Evolutionary conservation across 1,140 invertebrate genomes (phyloP), one percentile per base, ranked within the genome.

Genomic region (Trichonephila clavipes): DNA sequence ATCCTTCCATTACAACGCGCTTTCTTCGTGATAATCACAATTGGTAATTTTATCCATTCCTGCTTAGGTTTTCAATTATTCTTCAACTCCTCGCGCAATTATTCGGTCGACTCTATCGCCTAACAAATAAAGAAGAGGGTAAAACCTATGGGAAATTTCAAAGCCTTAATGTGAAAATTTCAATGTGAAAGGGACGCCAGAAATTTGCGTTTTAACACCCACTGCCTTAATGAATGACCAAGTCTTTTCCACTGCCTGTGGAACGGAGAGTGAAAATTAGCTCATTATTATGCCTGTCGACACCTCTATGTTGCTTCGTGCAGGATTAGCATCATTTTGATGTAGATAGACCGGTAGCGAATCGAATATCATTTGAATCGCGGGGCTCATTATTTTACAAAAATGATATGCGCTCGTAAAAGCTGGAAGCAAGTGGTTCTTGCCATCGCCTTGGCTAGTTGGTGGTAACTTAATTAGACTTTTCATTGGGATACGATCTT

Each of bases 271-370:
- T 88, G 86, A 88, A 40, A 88, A 88, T 88, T 66, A 88, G 86
- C 86, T 88, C 86, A 88, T 88, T 88, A 88, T 88, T 88, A 88
- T 88, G 86, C 86, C 86, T 28, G 59, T 88, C 86, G n/a, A 16
- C 86, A 64, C 86, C 62, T 64, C 62, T 18, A 40, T 34, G 69
- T 18, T 34, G 69, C 69, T 21, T 82, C 81, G 81, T 85, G 83
- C 51, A 21, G 83, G 86, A 88, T 88, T 88, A 88, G 86, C 86
- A 88, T 64, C 83, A 85, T 85, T 85, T 34, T 58, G 83, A 85
- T 88, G 86, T 61, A 62, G 61, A 88, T 88, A n/a, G 86, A 88
- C 62, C 62, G 61, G 86, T 62, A 66, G 59, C 59, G 82, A 83
- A 58, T 59, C 86, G 86, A 66, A 40, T n/a, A 83, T n/a, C 86